A percentile compares a stretch with the other conserved stretches of the same genome.
These are phyloP conservation scores for Stichodactyla helianthus DNA, from an alignment of 64 coral and sea anemone genomes.

Conservation along the genomic window DNA sequence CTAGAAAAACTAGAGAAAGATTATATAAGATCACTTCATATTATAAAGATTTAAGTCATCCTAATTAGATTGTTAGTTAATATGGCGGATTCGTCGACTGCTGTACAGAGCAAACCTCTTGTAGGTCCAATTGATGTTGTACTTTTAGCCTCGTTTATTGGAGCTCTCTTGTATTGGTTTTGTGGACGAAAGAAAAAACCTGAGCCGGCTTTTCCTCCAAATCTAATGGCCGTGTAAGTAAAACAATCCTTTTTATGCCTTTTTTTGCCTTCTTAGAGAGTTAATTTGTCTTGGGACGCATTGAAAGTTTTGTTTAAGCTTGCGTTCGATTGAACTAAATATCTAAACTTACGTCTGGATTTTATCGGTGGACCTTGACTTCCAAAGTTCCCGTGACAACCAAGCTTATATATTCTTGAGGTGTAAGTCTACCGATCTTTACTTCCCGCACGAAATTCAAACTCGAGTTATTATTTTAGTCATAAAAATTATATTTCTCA, in stretches of 20 bases:
- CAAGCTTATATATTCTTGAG: no score
- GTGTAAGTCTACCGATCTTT: no score
- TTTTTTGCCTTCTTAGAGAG: neutral
- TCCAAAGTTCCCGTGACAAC: no score
- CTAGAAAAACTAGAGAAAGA: neutral
- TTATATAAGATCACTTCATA: neutral
- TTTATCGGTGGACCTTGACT: no score
- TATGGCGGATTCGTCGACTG: conserved; percentile 21
- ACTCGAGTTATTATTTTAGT: no score
- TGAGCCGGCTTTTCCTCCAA: conserved; percentile 48
- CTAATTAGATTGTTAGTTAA: neutral
- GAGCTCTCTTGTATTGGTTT: conserved; percentile 87
- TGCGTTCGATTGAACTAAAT: neutral
- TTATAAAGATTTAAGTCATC: neutral
- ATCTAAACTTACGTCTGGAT: neutral
- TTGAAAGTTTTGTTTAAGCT: neutral
- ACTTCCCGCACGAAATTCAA: no score
- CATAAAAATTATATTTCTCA: no score
- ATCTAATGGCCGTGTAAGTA: conserved; percentile 65
- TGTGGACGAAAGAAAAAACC: conserved; percentile 75
- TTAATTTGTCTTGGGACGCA: neutral
- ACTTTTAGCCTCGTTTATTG: conserved; percentile 88
- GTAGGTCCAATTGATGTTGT: conserved; percentile 76
- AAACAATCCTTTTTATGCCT: neutral
- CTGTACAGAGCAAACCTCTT: conserved; percentile 60